These are phyloP conservation scores for Catocala sponsa DNA, from an alignment of 2,888 invertebrate genomes.

Conservation along the genomic window DNA sequence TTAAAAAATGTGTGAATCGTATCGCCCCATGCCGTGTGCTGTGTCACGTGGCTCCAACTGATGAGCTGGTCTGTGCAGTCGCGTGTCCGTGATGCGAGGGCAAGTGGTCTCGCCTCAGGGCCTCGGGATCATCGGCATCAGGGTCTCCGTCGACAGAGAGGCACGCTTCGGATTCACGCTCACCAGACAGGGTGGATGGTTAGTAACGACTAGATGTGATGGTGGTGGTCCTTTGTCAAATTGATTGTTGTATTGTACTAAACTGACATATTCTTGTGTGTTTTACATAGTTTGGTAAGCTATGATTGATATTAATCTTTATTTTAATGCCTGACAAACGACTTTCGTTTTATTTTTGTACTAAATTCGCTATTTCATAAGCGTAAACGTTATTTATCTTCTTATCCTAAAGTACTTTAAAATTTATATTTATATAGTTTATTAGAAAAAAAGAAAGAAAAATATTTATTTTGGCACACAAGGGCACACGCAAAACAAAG, in stretches of 20 bases:
- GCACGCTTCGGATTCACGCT: constrained; percentile 98
- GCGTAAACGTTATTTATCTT: no score
- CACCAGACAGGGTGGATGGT: constrained; percentile 97
- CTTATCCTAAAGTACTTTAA: no score
- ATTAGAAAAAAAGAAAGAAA: no score
- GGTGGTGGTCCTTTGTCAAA: constrained; percentile 13
- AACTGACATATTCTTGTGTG: neutral
- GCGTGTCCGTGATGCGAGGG: constrained; percentile 99
- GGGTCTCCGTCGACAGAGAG: constrained; percentile 98
- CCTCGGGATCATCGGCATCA: constrained; percentile 98
- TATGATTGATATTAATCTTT: neutral
- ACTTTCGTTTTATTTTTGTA: no score
- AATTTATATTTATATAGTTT: no score
- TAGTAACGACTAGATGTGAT: constrained; percentile 81
- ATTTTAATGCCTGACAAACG: no score
- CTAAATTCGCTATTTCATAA: no score
- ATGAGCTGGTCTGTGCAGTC: constrained; percentile 91
- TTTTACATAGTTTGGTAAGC: constrained; percentile 3
- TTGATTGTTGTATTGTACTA: neutral
- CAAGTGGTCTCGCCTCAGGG: constrained; percentile 98
- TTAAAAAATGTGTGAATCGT: constrained; percentile 57
- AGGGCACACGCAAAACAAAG: no score
- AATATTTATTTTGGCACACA: no score
- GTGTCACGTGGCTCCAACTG: constrained; percentile 64
- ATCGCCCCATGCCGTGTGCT: constrained; percentile 61